Percentiles rank a stretch among this genome's conserved stretches.
Conservation (phyloP, 2,888 invertebrate species). For the Sphaeridia pumilis region DNA sequence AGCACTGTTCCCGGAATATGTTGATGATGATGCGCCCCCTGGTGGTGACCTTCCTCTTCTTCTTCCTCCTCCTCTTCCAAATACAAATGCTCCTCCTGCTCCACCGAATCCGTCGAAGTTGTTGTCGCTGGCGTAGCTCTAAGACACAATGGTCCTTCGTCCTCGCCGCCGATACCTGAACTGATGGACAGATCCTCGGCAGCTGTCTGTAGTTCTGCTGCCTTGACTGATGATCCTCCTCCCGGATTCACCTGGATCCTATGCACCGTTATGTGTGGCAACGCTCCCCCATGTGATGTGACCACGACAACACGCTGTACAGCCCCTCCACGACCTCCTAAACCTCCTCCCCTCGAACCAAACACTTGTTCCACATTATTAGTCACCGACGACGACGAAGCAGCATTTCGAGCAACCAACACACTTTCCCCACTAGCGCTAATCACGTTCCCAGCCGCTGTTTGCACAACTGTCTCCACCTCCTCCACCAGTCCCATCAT, state of each 20-base stretch:
- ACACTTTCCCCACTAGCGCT: slow-evolving; percentile 4
- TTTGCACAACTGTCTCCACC: too few relatives aligned
- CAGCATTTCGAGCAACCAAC: slow-evolving; percentile 11
- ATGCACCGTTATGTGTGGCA: slow-evolving; percentile 19
- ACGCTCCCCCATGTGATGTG: slow-evolving; percentile 22
- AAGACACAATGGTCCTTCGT: background rate
- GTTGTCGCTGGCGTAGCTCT: background rate
- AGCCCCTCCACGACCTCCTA: slow-evolving; percentile 12
- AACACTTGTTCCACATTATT: too few relatives aligned
- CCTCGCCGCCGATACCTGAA: slow-evolving; percentile 2
- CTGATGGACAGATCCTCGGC: slow-evolving; percentile 33
- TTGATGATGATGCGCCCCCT: slow-evolving; percentile 13
- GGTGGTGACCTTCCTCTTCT: slow-evolving; percentile 4
- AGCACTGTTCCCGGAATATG: too few relatives aligned
- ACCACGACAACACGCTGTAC: slow-evolving; percentile 23
- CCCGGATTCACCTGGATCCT: slow-evolving; percentile 23
- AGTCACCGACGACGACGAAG: too few relatives aligned
- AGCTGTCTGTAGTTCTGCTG: slow-evolving; percentile 29
- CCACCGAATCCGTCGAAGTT: too few relatives aligned
- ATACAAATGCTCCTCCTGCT: slow-evolving; percentile 5
- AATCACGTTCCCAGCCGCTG: too few relatives aligned
- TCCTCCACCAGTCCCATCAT: too few relatives aligned
- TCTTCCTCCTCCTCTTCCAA: too few relatives aligned
- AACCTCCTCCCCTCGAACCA: slow-evolving; percentile 6
- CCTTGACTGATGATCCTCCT: too few relatives aligned